phyloP scores from a whole-genome alignment of 2,113 vertebrate genomes.

The Ictidomys tridecemlineatus region DNA sequence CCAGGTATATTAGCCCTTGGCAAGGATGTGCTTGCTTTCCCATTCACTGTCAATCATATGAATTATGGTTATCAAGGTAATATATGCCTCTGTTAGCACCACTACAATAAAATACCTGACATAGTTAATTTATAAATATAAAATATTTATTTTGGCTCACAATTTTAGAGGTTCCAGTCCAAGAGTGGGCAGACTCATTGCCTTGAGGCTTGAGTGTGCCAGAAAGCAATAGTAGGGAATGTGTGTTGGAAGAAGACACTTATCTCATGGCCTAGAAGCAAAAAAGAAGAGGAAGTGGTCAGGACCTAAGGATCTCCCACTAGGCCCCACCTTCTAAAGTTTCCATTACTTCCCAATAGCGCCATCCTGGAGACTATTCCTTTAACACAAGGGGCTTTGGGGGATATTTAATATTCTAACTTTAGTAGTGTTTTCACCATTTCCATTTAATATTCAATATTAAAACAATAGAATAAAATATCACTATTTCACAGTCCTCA shows the following conservation, averaged over 20 bases:
- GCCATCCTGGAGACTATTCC: neutral
- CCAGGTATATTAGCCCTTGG: neutral
- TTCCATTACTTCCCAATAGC: neutral
- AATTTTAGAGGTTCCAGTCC: neutral
- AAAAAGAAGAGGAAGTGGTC: neutral
- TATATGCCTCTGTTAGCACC: neutral
- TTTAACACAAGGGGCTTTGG: neutral
- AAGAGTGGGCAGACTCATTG: neutral
- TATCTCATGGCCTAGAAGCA: neutral
- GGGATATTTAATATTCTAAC: neutral
- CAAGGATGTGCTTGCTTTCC: neutral
- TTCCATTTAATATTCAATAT: neutral
- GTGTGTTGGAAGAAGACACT: neutral
- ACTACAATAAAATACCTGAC: neutral
- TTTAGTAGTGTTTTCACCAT: neutral
- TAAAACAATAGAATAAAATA: neutral
- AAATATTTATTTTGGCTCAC: neutral
- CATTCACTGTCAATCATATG: neutral
- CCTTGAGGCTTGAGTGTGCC: neutral
- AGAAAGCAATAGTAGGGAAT: neutral
- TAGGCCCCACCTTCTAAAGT: neutral
- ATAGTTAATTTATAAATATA: neutral
- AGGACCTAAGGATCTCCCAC: neutral
- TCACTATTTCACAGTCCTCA: neutral
- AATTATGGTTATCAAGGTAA: neutral